phyloP scores from a whole-genome alignment of 2,113 vertebrate genomes.

The Etheostoma cragini region DNA sequence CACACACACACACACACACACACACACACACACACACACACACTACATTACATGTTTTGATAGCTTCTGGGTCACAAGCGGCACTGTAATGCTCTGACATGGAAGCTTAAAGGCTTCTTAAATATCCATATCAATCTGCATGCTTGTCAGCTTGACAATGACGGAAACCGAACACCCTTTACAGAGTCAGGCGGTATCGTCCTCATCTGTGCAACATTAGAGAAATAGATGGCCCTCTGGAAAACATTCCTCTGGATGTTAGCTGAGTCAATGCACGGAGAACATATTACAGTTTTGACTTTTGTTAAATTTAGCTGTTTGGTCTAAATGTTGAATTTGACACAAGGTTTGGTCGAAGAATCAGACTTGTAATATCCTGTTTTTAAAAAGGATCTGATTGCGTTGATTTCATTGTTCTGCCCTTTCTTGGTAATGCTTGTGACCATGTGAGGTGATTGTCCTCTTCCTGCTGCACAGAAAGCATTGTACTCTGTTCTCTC shows the following conservation, averaged over 20 bases:
- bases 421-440: conserved; percentile 64
- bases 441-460: conserved; percentile 65
- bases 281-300: background rate
- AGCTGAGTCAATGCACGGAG: conserved; percentile 16
- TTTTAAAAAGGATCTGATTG: conserved; percentile 64
- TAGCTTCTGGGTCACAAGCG: conserved; percentile 55
- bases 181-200: conserved; percentile 54
- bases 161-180: conserved; percentile 78
- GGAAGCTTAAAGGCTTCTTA: conserved; percentile 78
- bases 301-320: conserved; percentile 14
- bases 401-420: conserved; percentile 60
- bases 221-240: conserved; percentile 72
- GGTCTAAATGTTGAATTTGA: background rate
- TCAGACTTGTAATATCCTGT: conserved; percentile 61
- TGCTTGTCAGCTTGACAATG: conserved; percentile 80
- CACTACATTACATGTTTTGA: conserved; percentile 55
- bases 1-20: conserved; percentile 32
- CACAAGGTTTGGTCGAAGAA: background rate
- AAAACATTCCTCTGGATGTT: conserved; percentile 63
- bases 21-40: conserved; percentile 29
- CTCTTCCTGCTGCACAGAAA: conserved; percentile 67
- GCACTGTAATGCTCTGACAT: conserved; percentile 68
- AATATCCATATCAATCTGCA: conserved; percentile 85
- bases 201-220: conserved; percentile 76
- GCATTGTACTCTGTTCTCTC: conserved; percentile 64